Percentiles rank a stretch among this genome's conserved stretches.
phyloP scores from a whole-genome alignment of 1,140 invertebrate genomes.

The Pemphigus obesinymphae region DNA sequence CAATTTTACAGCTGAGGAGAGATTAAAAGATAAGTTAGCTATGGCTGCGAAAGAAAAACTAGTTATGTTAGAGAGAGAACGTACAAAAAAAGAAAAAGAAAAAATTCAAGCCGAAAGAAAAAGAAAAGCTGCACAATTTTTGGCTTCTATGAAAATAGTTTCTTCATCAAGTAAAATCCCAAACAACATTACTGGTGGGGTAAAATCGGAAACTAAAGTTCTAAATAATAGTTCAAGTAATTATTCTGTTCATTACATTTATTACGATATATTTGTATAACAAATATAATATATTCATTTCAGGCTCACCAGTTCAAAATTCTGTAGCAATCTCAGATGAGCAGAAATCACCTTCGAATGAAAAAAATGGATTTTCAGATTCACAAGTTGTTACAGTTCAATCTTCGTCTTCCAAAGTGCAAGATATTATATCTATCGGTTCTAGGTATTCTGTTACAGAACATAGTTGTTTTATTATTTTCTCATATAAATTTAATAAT shows the following conservation, averaged over 20 bases:
- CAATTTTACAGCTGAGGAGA: conserved; percentile 42
- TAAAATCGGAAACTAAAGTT: not conserved
- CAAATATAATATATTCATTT: not conserved
- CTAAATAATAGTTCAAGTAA: not conserved
- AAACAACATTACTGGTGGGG: not conserved
- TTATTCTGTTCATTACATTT: not conserved
- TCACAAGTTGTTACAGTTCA: not conserved
- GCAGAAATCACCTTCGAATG: not conserved
- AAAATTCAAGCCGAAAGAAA: conserved; percentile 43
- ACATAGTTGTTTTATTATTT: not conserved
- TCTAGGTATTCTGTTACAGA: too few species aligned
- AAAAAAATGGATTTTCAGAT: not conserved
- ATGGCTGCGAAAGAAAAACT: conserved; percentile 44
- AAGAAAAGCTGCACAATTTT: conserved; percentile 41
- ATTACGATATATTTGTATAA: not conserved
- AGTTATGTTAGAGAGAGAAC: conserved; percentile 27
- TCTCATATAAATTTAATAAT: not conserved
- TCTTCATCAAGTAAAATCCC: conserved; percentile 1
- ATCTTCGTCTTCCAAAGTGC: not conserved
- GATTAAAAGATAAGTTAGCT: conserved; percentile 40
- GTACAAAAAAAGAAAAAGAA: conserved; percentile 41
- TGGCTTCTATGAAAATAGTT: conserved; percentile 30
- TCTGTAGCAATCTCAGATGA: not conserved
- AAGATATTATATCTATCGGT: conserved; percentile 25
- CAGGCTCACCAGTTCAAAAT: not conserved